Percentiles rank a stretch among this genome's conserved stretches.
These are phyloP conservation scores for Capricornis sumatraensis DNA, from an alignment of 2,113 vertebrate species.

Conservation along the genomic window DNA sequence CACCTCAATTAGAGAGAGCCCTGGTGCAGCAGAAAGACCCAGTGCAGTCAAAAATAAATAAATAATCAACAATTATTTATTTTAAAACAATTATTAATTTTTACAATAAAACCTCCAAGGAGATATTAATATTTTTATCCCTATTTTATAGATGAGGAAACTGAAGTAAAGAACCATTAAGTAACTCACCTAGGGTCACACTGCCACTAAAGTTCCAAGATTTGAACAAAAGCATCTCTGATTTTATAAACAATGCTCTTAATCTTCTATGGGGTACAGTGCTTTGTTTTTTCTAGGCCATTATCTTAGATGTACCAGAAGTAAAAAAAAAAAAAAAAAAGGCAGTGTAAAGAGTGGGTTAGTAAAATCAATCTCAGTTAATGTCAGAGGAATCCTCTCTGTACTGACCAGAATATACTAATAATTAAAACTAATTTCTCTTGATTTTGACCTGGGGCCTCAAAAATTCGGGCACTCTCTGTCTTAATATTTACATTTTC, in stretches of 20 bases:
- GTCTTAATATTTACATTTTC: conserved; percentile 21
- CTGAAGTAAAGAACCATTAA: neutral
- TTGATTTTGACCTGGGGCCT: neutral
- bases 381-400: neutral
- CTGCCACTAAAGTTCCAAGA: neutral
- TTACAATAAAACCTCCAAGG: neutral
- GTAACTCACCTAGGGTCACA: neutral
- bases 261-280: neutral
- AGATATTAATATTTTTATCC: neutral
- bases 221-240: neutral
- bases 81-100: neutral
- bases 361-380: neutral
- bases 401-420: neutral
- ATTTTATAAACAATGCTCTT: neutral
- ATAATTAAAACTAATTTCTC: conserved; percentile 13
- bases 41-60: neutral
- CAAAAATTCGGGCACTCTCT: neutral
- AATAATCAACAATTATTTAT: neutral
- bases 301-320: neutral
- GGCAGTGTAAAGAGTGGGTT: neutral
- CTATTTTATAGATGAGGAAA: neutral
- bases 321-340: neutral
- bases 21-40: neutral
- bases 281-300: neutral
- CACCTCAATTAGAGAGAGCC: neutral